phyloP scores from a whole-genome alignment of 2,797 vertebrate genomes.

The Onychomys torridus region DNA sequence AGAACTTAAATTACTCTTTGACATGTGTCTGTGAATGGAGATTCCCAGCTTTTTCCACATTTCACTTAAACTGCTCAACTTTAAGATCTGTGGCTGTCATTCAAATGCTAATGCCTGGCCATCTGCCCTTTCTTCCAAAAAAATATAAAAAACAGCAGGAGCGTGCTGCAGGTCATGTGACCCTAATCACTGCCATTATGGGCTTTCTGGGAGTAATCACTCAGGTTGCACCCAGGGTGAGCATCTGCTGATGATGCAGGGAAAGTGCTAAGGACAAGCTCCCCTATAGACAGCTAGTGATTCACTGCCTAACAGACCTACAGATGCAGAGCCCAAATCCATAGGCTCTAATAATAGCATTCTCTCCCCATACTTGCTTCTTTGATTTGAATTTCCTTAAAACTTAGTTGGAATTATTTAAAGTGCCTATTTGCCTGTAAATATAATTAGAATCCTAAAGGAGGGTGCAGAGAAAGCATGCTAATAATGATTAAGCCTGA shows the following conservation, averaged over 20 bases:
- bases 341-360: not conserved
- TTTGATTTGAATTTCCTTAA: conserved; percentile 20
- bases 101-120: conserved; percentile 83
- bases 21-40: not conserved
- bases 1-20: conserved; percentile 14
- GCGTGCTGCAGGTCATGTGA: conserved; percentile 70
- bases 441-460: conserved; percentile 56
- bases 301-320: conserved; percentile 45
- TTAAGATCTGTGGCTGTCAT: conserved; percentile 36
- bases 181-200: conserved; percentile 78
- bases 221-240: conserved; percentile 62
- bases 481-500: conserved; percentile 34
- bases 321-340: not conserved
- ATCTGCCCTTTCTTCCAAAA: conserved; percentile 79
- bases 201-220: conserved; percentile 80
- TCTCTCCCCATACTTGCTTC: not conserved
- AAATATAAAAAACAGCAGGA: conserved; percentile 28
- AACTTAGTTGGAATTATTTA: conserved; percentile 51
- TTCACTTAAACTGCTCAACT: conserved; percentile 29
- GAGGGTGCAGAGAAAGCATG: conserved; percentile 17
- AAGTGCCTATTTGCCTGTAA: conserved; percentile 24
- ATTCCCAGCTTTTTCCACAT: not conserved
- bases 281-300: not conserved
- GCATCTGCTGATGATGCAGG: conserved; percentile 77
- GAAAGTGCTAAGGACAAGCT: conserved; percentile 45